A percentile compares a stretch with the other conserved stretches of the same genome.
Evolutionary conservation across 2,113 vertebrate genomes (phyloP).

Genomic region (Oostethus manadensis): DNA sequence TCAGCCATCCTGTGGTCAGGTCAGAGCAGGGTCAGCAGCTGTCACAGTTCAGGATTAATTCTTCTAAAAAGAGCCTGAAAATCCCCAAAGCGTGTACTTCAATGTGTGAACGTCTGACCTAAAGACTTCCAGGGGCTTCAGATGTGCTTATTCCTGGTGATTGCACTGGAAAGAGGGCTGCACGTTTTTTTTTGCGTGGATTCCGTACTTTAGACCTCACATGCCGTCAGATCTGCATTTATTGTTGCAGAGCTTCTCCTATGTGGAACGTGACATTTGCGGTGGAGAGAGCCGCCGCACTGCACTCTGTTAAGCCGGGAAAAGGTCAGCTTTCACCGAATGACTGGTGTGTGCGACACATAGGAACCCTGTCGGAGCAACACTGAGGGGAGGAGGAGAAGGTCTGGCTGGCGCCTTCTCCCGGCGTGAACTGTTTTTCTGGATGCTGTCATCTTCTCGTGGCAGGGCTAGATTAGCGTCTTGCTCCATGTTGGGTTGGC

Average conservation of each 20-base stretch:
- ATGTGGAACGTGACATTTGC: slow-evolving; percentile 58
- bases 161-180: slow-evolving; percentile 50
- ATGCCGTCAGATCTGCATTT: slow-evolving; percentile 27
- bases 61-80: slow-evolving; percentile 20
- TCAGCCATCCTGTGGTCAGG: slow-evolving; percentile 14
- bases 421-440: slow-evolving; percentile 41
- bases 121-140: slow-evolving; percentile 34
- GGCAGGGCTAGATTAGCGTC: slow-evolving; percentile 63
- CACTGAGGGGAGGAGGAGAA: slow-evolving; percentile 9
- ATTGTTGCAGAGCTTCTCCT: slow-evolving; percentile 42
- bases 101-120: slow-evolving; percentile 35
- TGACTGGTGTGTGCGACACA: slow-evolving; percentile 22
- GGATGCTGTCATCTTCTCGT: slow-evolving; percentile 62
- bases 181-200: slow-evolving; percentile 31
- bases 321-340: slow-evolving; percentile 62
- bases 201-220: slow-evolving; percentile 6
- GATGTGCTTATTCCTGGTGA: slow-evolving; percentile 54
- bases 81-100: slow-evolving; percentile 42
- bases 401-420: slow-evolving; percentile 33
- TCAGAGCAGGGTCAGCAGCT: slow-evolving; percentile 14
- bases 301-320: slow-evolving; percentile 45
- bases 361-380: slow-evolving; percentile 10
- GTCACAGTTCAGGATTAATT: slow-evolving; percentile 35
- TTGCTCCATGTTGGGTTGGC: slow-evolving; percentile 58
- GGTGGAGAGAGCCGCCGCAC: slow-evolving; percentile 49